phyloP scores from a whole-genome alignment of 1,140 invertebrate genomes.

The Myzus persicae region DNA sequence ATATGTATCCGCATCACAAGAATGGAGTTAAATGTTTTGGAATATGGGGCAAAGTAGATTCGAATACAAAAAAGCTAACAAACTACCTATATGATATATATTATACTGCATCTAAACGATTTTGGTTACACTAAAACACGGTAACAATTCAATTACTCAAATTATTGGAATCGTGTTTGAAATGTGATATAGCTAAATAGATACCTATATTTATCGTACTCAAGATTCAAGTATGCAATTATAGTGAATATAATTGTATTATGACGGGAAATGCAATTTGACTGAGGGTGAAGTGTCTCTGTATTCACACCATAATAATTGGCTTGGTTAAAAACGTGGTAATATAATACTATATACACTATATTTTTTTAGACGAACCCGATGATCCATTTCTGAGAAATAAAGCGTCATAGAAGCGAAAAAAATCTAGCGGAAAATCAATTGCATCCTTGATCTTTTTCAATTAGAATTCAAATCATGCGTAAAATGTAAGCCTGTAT shows the following conservation, averaged over 20 bases:
- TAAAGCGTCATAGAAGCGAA: background rate
- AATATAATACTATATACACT: background rate
- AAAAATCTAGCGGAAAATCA: slow-evolving; percentile 42
- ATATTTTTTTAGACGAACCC: background rate
- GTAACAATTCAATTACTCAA: background rate
- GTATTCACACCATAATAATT: slow-evolving; percentile 7
- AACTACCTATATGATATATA: background rate
- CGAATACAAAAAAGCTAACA: no score
- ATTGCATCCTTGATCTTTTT: slow-evolving; percentile 1
- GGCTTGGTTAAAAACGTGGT: background rate
- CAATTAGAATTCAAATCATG: background rate
- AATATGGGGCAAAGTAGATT: no score
- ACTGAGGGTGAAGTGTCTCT: background rate
- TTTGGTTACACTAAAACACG: background rate
- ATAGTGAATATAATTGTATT: background rate
- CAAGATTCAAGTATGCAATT: background rate
- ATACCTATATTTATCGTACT: background rate
- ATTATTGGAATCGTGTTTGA: background rate
- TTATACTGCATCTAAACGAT: background rate
- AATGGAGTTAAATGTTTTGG: no score
- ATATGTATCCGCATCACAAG: background rate
- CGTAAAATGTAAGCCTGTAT: slow-evolving; percentile 9
- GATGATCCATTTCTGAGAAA: background rate
- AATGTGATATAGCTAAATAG: background rate
- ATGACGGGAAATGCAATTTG: background rate